Evolutionary conservation across 2,797 vertebrate species (phyloP), one percentile per base, ranked within the genome.

Genomic region (Gephyroberyx darwinii): DNA sequence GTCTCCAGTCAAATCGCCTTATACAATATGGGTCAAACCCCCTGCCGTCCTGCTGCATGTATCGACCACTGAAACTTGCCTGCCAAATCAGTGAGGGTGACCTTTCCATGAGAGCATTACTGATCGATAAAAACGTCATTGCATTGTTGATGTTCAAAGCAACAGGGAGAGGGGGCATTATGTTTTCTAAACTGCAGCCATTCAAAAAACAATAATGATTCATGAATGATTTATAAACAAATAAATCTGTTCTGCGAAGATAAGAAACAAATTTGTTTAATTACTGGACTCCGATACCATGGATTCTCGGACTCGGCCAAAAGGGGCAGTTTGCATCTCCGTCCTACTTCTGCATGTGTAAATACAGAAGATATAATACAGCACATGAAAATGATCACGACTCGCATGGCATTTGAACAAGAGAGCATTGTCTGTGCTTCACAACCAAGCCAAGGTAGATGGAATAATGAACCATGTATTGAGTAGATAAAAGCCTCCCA

Each of bases 111-210:
- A 30, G 41, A 68, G 69, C 62, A 7, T 63, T 53, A 6, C 51
- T 20, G 35, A 67, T 74, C 73, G 2, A 80, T 80, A 1, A 65
- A 66, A 20, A 3, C 20, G 26, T 26, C 47, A 58, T 60, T 69
- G 54, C 52, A 75, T 53, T 55, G 59, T 66, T 22, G 56, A 69
- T 70, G 62, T 58, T 67, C 17, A 79, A 77, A 75, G 65, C 63
- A 79, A 63, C 57, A 56, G 41, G 0, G 0, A 12, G 60, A 60
- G 41, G 41, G 10, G 22, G 43, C 31, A 52, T 9, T 59, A 30
- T 43, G 59, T 52, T 10, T 0, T 51, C 20, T 22, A 20, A 39
- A 69, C 33, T 56, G 65, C 41, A 43, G 41, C 10, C 41, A 6
- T 47, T 16, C 45, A 47, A 19, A 26, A 62, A 13, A 31, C 8